Conservation (phyloP, 2,888 invertebrate genomes). For the Malacosoma neustria region DNA sequence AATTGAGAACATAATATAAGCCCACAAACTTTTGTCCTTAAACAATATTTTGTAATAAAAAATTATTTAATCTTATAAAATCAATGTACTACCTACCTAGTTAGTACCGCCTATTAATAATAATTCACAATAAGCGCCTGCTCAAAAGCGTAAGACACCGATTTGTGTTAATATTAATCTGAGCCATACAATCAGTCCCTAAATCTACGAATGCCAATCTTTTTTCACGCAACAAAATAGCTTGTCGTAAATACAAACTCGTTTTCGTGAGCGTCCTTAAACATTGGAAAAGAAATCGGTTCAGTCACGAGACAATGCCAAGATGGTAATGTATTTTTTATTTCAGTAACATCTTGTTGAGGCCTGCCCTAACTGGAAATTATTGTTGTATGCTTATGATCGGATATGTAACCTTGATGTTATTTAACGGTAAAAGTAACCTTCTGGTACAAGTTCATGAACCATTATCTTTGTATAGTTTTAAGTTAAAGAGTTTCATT, state of each 20-base stretch:
- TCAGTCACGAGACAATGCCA: slow-evolving; percentile 61
- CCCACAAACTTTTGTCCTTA: not conserved
- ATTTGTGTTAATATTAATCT: slow-evolving; percentile 35
- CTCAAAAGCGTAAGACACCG: not conserved
- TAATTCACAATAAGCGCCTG: not conserved
- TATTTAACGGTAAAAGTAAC: slow-evolving; percentile 24
- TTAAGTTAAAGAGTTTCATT: too few relatives aligned
- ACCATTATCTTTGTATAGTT: slow-evolving; percentile 68
- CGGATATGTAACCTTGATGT: slow-evolving; percentile 45
- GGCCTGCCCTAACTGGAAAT: slow-evolving; percentile 48
- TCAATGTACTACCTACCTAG: too few relatives aligned
- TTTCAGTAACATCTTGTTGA: slow-evolving; percentile 46
- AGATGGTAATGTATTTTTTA: slow-evolving; percentile 48
- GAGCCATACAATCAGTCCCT: slow-evolving; percentile 33
- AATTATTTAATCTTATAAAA: too few relatives aligned
- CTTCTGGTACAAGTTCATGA: slow-evolving; percentile 41
- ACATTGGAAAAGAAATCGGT: slow-evolving; percentile 50
- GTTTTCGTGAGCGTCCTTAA: slow-evolving; percentile 56
- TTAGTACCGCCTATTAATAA: not conserved
- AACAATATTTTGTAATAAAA: too few relatives aligned
- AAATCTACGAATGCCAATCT: slow-evolving; percentile 29
- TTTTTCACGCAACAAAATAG: slow-evolving; percentile 38
- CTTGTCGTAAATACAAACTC: slow-evolving; percentile 46
- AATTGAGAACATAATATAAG: not conserved
- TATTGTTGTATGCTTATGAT: slow-evolving; percentile 41